Conservation (phyloP, 37 sponge, comb jelly and placozoan species). For the Halisarca cf. caerulea region DNA sequence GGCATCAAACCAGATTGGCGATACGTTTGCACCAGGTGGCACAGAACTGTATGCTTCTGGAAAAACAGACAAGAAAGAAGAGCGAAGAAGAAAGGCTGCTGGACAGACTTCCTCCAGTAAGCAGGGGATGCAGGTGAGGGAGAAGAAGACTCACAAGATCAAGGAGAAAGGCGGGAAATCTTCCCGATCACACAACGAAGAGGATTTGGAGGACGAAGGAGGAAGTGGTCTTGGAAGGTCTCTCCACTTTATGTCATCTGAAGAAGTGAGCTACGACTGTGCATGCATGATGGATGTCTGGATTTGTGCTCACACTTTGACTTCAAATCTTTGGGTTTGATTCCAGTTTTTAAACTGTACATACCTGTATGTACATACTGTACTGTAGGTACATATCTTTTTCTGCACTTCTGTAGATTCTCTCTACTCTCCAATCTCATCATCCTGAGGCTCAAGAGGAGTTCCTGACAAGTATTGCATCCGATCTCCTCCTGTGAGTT, state of each 20-base stretch:
- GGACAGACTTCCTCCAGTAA: background rate
- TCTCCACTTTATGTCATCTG: slow-evolving; percentile 14
- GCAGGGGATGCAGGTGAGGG: slow-evolving; percentile 1
- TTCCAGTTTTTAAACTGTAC: too few relatives aligned
- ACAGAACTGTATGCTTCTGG: background rate
- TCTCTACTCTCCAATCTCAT: background rate
- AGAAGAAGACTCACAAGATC: slow-evolving; percentile 28
- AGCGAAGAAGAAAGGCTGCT: slow-evolving; percentile 6
- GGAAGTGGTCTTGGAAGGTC: background rate
- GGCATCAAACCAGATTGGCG: background rate
- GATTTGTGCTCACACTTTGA: too few relatives aligned
- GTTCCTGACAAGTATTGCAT: background rate
- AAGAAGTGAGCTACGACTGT: slow-evolving; percentile 3
- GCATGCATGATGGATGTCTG: background rate
- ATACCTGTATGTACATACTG: too few relatives aligned
- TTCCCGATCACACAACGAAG: background rate
- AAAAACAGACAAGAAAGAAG: slow-evolving; percentile 10
- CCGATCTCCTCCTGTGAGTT: slow-evolving; percentile 1
- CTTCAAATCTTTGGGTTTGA: background rate
- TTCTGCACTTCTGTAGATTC: background rate
- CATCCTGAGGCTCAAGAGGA: background rate
- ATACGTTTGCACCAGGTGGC: background rate
- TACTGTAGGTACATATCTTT: too few relatives aligned
- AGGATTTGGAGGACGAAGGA: background rate
- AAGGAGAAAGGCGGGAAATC: background rate